Base-by-base conservation (phyloP, 2,888 invertebrate species). In the Eudemis profundana region DNA sequence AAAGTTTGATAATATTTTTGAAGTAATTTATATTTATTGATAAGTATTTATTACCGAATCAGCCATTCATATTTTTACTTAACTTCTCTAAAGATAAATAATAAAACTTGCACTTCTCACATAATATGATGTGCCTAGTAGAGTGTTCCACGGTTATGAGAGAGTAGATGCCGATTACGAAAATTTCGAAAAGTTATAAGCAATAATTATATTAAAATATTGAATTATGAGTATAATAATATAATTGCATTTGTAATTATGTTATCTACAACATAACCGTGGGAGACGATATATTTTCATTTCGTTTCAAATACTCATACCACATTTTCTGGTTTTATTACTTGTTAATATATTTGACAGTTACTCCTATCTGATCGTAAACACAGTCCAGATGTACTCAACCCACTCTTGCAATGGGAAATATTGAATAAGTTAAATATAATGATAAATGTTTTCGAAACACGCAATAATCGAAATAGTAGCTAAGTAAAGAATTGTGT, bases 391-490 rank as follows among this genome's bases (percentile, higher is more conserved):
- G 54, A n/a, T 17, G 56, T 56, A 56, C 50, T 44, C 23, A 51
- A 56, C n/a, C 50, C 49, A 23, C 33, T 44, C 29, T 23, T 29
- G 59, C 21, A 53, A 60, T 51, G 46, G 46, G 15, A 59, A 36
- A 29, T 60, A 60, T 44, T 47, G n/a, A 40, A 59, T 53, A 60
- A 60, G 59, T 60, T 60, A 40, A 57, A 53, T 53, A 49, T 53
- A 38, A 51, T 56, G 14, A 53, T 65, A 53, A 59, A 65, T 65
- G 60, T 60, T 65, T 65, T 59, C 53, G 40, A 60, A 64, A 60
- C 65, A 59, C 59, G 65, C 65, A 65, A 65, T 65, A 65, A 60
- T 65, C 65, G 38, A 65, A 65, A 60, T 65, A 65, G 46, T 60
- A 51, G 15, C 14, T 65, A 60, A 53, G 51, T 53, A 65, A 60